Conservation (phyloP, 37 sponge, comb jelly and placozoan species). For the Diacarnus erythraeanus region DNA sequence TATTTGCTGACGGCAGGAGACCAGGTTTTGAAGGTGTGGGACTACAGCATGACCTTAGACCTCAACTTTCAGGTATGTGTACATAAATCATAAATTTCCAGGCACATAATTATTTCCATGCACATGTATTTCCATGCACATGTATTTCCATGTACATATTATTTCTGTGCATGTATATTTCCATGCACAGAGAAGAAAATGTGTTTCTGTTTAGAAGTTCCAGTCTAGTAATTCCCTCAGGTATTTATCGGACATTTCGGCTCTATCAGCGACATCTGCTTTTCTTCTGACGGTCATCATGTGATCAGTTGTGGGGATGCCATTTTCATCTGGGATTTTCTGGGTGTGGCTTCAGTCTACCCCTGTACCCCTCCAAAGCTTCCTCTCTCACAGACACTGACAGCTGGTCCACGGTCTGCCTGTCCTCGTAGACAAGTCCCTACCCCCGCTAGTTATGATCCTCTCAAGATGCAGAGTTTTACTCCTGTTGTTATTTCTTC, state of each 20-base stretch:
- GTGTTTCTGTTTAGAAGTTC: neutral
- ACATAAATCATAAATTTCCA: too few relatives aligned
- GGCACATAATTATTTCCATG: neutral
- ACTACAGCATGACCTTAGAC: conserved; percentile 59
- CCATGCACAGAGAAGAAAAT: neutral
- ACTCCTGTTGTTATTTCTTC: conserved; percentile 34
- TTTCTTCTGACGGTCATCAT: conserved; percentile 27
- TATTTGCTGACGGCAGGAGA: conserved; percentile 76
- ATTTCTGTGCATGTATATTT: too few relatives aligned
- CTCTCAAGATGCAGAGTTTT: conserved; percentile 36
- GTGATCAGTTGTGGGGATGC: conserved; percentile 74
- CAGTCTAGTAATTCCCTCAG: too few relatives aligned
- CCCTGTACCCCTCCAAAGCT: conserved; percentile 11
- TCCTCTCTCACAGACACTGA: neutral
- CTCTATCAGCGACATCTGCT: conserved; percentile 31
- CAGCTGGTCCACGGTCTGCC: conserved; percentile 13
- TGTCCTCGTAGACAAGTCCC: conserved; percentile 51
- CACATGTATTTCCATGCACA: too few relatives aligned
- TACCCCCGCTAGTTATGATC: conserved; percentile 45
- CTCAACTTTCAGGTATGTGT: conserved; percentile 56
- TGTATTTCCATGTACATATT: too few relatives aligned
- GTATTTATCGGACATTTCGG: conserved; percentile 83
- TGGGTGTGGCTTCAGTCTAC: conserved; percentile 1
- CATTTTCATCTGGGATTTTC: conserved; percentile 70
- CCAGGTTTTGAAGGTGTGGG: conserved; percentile 68